Evolutionary conservation across 2,797 vertebrate genomes (phyloP).

Genomic region (Phaenicophaeus curvirostris): DNA sequence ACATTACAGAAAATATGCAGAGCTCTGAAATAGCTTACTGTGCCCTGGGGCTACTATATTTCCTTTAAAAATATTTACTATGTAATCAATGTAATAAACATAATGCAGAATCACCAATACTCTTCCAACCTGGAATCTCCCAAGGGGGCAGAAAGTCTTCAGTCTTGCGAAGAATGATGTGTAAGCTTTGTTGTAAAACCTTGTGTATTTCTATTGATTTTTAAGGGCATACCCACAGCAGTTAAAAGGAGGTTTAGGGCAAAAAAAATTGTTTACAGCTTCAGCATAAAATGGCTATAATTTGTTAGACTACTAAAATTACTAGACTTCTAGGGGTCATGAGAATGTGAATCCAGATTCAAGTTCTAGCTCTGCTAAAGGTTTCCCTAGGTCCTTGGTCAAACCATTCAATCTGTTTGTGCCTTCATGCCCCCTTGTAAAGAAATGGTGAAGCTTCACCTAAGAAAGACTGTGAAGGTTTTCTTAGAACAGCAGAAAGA

Average conservation of each 20-base stretch:
- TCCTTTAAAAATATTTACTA: conserved; percentile 42
- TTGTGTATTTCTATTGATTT: not conserved
- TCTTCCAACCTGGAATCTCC: not conserved
- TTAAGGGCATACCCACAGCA: not conserved
- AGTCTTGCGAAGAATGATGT: not conserved
- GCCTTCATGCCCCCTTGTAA: not conserved
- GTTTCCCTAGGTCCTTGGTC: not conserved
- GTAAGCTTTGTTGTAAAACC: not conserved
- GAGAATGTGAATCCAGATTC: not conserved
- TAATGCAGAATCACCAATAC: conserved; percentile 28
- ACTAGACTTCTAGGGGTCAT: not conserved
- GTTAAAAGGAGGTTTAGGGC: not conserved
- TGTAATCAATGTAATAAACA: conserved; percentile 63
- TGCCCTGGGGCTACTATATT: not conserved
- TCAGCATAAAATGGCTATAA: not conserved
- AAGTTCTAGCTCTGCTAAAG: not conserved
- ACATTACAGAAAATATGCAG: not conserved
- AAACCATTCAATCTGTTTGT: not conserved
- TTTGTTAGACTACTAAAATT: not conserved
- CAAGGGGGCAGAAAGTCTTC: not conserved
- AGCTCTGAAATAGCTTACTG: not conserved
- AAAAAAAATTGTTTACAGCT: not conserved
- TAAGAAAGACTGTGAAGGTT: not conserved
- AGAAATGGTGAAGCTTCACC: not conserved
- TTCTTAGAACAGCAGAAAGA: not conserved